A percentile compares a stretch with the other conserved stretches of the same genome.
phyloP scores from a whole-genome alignment of 2,113 vertebrate species.

The Pionites leucogaster region DNA sequence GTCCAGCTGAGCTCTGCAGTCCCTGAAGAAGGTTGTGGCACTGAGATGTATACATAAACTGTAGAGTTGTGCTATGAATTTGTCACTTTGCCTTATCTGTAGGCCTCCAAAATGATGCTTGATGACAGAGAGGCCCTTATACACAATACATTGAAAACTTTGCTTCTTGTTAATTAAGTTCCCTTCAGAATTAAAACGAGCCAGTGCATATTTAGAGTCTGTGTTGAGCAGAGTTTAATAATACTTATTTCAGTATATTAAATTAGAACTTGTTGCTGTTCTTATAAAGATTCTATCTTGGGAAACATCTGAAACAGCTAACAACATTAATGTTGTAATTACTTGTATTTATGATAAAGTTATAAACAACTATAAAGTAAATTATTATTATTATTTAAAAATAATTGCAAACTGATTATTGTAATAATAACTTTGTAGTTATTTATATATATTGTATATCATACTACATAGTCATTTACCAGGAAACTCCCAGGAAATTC shows the following conservation, averaged over 20 bases:
- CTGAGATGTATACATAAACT: not conserved
- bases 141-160: not conserved
- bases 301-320: constrained; percentile 34
- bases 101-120: not conserved
- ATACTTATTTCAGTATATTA: constrained; percentile 9
- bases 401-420: not conserved
- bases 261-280: constrained; percentile 27
- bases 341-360: constrained; percentile 3
- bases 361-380: constrained; percentile 7
- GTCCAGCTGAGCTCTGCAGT: not conserved
- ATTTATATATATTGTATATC: not conserved
- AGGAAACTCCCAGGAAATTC: not conserved
- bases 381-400: not conserved
- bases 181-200: not conserved
- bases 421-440: not conserved
- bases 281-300: constrained; percentile 21
- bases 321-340: constrained; percentile 7
- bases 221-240: not conserved
- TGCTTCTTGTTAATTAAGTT: constrained; percentile 1
- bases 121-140: not conserved
- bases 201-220: not conserved
- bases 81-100: not conserved
- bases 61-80: not conserved
- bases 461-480: not conserved
- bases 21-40: not conserved